Evolutionary conservation across 1,140 invertebrate species (phyloP), one percentile per base, ranked within the genome.

Genomic region (Eriocheir sinensis): DNA sequence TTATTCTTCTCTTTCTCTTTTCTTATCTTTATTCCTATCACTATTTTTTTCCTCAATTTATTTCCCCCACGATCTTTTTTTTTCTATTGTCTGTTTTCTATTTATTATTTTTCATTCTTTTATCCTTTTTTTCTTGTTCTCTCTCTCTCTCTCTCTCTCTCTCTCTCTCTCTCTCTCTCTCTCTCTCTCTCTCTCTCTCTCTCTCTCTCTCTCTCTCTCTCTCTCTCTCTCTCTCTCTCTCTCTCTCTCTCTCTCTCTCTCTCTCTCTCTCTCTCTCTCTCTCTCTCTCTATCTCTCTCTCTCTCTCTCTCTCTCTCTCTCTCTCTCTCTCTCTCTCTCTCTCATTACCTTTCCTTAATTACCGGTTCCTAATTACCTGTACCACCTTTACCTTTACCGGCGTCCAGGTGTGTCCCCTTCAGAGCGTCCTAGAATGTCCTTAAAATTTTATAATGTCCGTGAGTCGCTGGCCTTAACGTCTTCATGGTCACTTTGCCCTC

Each of bases 191-290:
- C n/a, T n/a, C n/a, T n/a, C n/a, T n/a, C n/a, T n/a, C n/a, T n/a
- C n/a, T n/a, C n/a, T n/a, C n/a, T n/a, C n/a, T n/a, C n/a, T n/a
- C n/a, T n/a, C 48, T 3, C 9, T 53, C 2, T 53, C 21, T 53
- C 21, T 17, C n/a, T n/a, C n/a, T n/a, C n/a, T n/a, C n/a, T 79
- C 60, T 79, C 4, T 80, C 83, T 86, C 48, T 53, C 48, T 53
- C 48, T 53, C 48, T 53, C 48, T 53, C 48, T 53, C 27, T 86
- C 83, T 86, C 27, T 86, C 83, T 86, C 83, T 3, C 83, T 36
- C 30, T 86, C 32, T 36, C 40, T 27, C 83, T 34, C 32, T 86
- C 30, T 86, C 83, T 86, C 83, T 36, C 40, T 41, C 83, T 36
- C 83, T 38, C 83, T n/a, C 83, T 86, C 30, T 38, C 83, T 38